These are phyloP conservation scores for Gerris buenoi DNA, from an alignment of 1,140 invertebrate species.

Conservation along the genomic window DNA sequence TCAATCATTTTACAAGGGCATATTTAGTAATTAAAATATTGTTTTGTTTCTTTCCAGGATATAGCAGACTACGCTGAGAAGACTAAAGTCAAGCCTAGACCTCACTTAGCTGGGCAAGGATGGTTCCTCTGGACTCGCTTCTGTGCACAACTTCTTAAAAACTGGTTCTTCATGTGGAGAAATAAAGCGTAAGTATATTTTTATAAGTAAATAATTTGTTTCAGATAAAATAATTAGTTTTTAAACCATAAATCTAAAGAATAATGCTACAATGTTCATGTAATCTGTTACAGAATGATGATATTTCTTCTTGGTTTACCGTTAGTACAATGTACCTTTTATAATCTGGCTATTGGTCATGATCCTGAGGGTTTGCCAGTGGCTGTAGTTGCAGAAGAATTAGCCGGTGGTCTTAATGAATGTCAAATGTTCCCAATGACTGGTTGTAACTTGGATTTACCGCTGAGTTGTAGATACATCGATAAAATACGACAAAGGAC, in stretches of 20 bases:
- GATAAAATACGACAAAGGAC: slow-evolving; percentile 45
- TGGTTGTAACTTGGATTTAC: slow-evolving; percentile 41
- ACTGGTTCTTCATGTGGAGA: slow-evolving; percentile 32
- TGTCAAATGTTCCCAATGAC: slow-evolving; percentile 26
- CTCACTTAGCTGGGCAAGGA: slow-evolving; percentile 16
- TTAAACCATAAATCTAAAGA: too few relatives aligned
- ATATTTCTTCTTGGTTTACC: slow-evolving; percentile 80
- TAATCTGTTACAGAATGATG: slow-evolving; percentile 46
- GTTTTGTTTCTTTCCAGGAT: slow-evolving; percentile 10
- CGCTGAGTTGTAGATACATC: slow-evolving; percentile 61
- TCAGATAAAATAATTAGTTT: too few relatives aligned
- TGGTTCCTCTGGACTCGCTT: slow-evolving; percentile 19
- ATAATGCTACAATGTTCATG: not conserved
- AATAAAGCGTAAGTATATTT: slow-evolving; percentile 40
- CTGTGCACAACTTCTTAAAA: slow-evolving; percentile 23
- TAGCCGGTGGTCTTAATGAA: slow-evolving; percentile 25
- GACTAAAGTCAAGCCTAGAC: slow-evolving; percentile 6
- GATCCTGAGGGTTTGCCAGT: slow-evolving; percentile 68
- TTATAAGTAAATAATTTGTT: too few relatives aligned
- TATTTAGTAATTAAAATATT: not conserved
- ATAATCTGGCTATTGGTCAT: slow-evolving; percentile 83
- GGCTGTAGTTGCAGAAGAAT: slow-evolving; percentile 71
- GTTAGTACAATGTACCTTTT: slow-evolving; percentile 78
- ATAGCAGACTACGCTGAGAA: slow-evolving; percentile 12
- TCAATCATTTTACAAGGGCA: too few relatives aligned